Evolutionary conservation across 2,113 vertebrate genomes (phyloP), one percentile per base, ranked within the genome.

Genomic region (Anguilla rostrata): DNA sequence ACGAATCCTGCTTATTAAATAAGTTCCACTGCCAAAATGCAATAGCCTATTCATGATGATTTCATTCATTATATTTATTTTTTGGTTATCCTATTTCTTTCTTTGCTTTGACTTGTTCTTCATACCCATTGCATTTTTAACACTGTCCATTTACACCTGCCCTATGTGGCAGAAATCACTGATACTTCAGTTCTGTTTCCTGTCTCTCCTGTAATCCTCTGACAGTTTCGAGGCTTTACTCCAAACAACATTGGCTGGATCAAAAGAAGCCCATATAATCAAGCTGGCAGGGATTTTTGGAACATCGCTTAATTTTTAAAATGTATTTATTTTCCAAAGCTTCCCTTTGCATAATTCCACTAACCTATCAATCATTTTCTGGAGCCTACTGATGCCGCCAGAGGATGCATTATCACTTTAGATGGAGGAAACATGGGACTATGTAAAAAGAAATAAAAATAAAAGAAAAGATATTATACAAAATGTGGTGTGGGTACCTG

Each of bases 311-410:
- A 87, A 83, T 82, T 81, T 81, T 86, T 81, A 63, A 46, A 83
- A 11, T 53, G 29, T 49, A n/a, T 56, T 83, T 53, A 20, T 81
- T 82, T 56, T 78, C 41, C 22, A 78, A 49, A 63, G 78, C 41
- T 57, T 60, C 57, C 41, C 41, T 63, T 63, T 66, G 80, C 40
- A 86, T 86, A 86, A 86, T 86, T 81, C 63, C 71, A 40, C 81
- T 39, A 82, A 87, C 86, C 81, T 83, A 82, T 43, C 82, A 78
- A 63, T 81, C 86, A 82, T 43, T 53, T 82, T 86, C n/a, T 83
- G 49, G 60, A 22, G 43, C 53, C 29, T 16, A 34, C 39, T 40
- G 29, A 49, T 29, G 39, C 41, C 16, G 85, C 56, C 79, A 14
- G 39, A 3, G 53, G 78, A 86, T 34, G 79, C 43, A 81, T 79